phyloP scores from a whole-genome alignment of 2,113 vertebrate species.

The Peromyscus polionotus region DNA sequence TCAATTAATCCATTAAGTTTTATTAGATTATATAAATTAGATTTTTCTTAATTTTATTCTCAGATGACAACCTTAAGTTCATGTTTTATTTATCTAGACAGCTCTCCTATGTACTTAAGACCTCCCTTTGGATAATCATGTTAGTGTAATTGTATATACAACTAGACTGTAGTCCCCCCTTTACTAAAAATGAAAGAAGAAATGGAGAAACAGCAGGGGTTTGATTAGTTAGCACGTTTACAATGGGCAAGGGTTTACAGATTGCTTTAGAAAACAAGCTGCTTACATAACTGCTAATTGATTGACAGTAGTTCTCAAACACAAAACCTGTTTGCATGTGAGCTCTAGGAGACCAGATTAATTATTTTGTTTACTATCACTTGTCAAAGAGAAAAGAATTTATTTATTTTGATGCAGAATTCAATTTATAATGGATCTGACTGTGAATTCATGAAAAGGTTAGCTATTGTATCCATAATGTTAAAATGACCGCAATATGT shows the following conservation, averaged over 20 bases:
- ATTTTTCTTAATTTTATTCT: conserved; percentile 63
- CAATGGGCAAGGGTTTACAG: neutral
- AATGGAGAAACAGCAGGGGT: neutral
- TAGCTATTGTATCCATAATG: neutral
- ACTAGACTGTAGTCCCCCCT: neutral
- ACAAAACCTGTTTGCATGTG: neutral
- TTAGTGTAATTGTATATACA: conserved; percentile 50
- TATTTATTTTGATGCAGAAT: conserved; percentile 18
- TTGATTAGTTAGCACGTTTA: conserved; percentile 51
- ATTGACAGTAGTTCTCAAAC: neutral
- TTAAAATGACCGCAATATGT: neutral
- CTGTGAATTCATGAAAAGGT: neutral
- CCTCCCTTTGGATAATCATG: conserved; percentile 29
- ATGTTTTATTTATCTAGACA: neutral
- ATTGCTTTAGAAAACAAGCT: conserved; percentile 30
- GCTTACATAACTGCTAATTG: neutral
- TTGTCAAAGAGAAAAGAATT: neutral
- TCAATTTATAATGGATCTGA: conserved; percentile 28
- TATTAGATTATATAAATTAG: conserved; percentile 34
- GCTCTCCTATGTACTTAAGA: neutral
- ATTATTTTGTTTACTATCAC: conserved; percentile 39
- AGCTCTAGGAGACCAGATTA: neutral
- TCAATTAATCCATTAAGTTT: conserved; percentile 17
- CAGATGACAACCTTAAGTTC: conserved; percentile 60
- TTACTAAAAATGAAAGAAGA: neutral